phyloP scores from a whole-genome alignment of 2,797 vertebrate species.

The Takifugu rubripes region DNA sequence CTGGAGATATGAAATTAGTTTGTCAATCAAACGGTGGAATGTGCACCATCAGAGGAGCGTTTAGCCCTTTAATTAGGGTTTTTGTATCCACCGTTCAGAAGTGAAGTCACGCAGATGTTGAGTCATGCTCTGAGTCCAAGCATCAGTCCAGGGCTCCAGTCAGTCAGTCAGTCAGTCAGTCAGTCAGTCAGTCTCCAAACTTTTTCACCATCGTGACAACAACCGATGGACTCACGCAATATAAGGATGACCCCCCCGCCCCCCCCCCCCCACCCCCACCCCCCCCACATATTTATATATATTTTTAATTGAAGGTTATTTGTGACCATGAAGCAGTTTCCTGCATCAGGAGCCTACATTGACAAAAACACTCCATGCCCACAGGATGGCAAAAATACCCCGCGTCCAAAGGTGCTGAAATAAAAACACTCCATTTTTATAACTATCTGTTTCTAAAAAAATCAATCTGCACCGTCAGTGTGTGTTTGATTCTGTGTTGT shows the following conservation, averaged over 20 bases:
- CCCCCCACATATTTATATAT: too few relatives aligned
- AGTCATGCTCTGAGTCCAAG: constrained; percentile 29
- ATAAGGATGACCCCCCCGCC: too few relatives aligned
- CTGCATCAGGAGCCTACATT: constrained; percentile 28
- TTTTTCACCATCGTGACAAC: constrained; percentile 64
- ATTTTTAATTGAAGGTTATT: too few relatives aligned
- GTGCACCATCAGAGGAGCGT: constrained; percentile 12
- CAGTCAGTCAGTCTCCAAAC: constrained; percentile 28
- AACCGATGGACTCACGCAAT: too few relatives aligned
- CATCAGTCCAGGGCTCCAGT: constrained; percentile 42
- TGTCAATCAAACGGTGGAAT: constrained; percentile 26
- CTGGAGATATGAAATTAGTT: constrained; percentile 26
- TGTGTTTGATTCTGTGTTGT: constrained; percentile 50
- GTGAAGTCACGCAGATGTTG: constrained; percentile 21
- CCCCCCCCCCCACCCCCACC: too few relatives aligned
- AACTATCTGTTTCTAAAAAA: constrained; percentile 49
- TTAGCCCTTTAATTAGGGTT: constrained; percentile 21
- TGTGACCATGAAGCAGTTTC: constrained; percentile 12
- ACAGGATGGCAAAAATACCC: constrained; percentile 60
- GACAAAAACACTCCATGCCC: constrained; percentile 57
- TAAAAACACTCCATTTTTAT: constrained; percentile 25
- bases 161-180: constrained; percentile 45
- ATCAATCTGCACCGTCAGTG: constrained; percentile 47
- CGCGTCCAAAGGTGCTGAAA: constrained; percentile 41
- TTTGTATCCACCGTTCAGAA: constrained; percentile 22